phyloP scores from a whole-genome alignment of 2,797 vertebrate genomes.

The Apogon hyalosoma region DNA sequence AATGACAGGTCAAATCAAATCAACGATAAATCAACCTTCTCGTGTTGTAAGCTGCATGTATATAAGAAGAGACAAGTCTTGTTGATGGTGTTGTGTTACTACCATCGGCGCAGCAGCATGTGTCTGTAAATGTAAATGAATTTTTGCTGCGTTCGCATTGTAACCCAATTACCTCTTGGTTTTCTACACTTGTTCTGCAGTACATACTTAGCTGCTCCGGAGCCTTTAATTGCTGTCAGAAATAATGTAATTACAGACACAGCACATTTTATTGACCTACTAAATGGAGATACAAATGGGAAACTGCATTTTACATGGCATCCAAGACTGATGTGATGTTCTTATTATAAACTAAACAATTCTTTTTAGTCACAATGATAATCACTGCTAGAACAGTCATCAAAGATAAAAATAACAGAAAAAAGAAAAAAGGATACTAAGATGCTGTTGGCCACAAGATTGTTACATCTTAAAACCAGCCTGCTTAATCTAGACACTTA shows the following conservation, averaged over 20 bases:
- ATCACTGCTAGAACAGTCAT: too few relatives aligned
- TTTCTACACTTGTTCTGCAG: slow-evolving; percentile 9
- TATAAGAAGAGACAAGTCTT: neutral
- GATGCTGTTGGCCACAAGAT: slow-evolving; percentile 9
- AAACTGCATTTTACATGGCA: neutral
- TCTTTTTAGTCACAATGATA: too few relatives aligned
- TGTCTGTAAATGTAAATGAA: slow-evolving; percentile 21
- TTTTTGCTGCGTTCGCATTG: slow-evolving; percentile 20
- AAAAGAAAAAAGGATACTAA: slow-evolving; percentile 3
- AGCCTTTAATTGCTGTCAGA: neutral
- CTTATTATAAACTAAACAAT: neutral
- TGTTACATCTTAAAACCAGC: slow-evolving; percentile 30
- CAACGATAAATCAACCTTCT: slow-evolving; percentile 3
- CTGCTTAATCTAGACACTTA: slow-evolving; percentile 28
- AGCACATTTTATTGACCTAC: neutral
- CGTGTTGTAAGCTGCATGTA: neutral
- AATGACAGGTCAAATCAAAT: slow-evolving; percentile 3
- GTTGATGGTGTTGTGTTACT: slow-evolving; percentile 24
- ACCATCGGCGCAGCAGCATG: neutral
- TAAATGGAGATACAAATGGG: neutral
- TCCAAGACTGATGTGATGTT: neutral
- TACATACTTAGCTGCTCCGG: neutral
- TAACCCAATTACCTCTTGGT: slow-evolving; percentile 29
- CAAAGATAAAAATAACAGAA: too few relatives aligned
- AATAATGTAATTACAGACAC: neutral